These are phyloP conservation scores for Mellivora capensis DNA, from an alignment of 2,113 vertebrate species.

Conservation along the genomic window DNA sequence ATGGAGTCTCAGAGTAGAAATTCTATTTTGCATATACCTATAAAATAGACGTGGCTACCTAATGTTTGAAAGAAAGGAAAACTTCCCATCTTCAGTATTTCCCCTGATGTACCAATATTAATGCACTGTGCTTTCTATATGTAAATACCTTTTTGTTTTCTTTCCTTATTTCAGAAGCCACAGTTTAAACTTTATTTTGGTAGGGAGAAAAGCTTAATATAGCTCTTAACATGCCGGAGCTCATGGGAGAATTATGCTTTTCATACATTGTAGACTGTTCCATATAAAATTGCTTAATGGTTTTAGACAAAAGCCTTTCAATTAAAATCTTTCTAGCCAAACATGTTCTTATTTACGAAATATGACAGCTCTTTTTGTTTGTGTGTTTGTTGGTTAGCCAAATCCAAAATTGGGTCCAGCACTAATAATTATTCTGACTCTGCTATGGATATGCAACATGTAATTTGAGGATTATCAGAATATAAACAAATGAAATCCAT, in stretches of 20 bases:
- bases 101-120: background rate
- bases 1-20: background rate
- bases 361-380: background rate
- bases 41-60: background rate
- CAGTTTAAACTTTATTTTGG: background rate
- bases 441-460: background rate
- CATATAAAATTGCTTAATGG: background rate
- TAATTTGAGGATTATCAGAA: background rate
- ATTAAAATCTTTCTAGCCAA: background rate
- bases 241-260: background rate
- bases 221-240: background rate
- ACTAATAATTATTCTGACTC: background rate
- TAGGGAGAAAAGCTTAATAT: background rate
- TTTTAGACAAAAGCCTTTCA: background rate
- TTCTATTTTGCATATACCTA: background rate
- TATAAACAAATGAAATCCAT: background rate
- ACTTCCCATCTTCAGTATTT: background rate
- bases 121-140: background rate
- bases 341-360: background rate
- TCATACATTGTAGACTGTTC: background rate
- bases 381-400: background rate
- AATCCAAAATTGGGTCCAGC: background rate
- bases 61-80: background rate
- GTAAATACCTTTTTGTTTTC: background rate
- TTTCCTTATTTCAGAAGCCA: background rate